Evolutionary conservation across 2,113 vertebrate species (phyloP).

Genomic region (Anoura caudifer): DNA sequence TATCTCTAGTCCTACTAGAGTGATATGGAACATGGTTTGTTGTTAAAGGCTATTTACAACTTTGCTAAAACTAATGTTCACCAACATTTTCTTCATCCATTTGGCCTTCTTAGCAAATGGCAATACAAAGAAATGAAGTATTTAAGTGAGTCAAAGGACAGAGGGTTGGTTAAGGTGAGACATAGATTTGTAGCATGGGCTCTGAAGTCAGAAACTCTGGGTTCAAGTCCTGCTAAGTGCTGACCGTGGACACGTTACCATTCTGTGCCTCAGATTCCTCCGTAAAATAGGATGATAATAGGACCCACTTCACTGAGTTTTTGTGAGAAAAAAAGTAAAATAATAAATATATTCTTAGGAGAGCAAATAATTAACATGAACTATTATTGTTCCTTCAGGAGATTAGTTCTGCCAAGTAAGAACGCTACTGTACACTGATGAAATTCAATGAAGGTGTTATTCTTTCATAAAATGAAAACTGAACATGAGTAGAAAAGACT

Average conservation of each 20-base stretch:
- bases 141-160: background rate
- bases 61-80: background rate
- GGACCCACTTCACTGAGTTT: background rate
- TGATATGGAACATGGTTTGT: background rate
- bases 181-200: background rate
- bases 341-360: background rate
- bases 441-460: background rate
- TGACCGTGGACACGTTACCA: background rate
- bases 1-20: background rate
- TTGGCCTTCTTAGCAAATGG: conserved; percentile 2
- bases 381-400: background rate
- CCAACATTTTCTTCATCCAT: background rate
- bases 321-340: background rate
- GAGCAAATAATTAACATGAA: background rate
- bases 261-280: background rate
- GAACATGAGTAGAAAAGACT: background rate
- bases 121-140: background rate
- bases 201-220: background rate
- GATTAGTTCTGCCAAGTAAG: background rate
- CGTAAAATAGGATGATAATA: background rate
- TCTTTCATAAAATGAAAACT: background rate
- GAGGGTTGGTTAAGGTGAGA: background rate
- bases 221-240: background rate
- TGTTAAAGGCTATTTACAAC: background rate
- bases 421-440: background rate